phyloP scores from a whole-genome alignment of 2,797 vertebrate species.

The Varecia variegata region DNA sequence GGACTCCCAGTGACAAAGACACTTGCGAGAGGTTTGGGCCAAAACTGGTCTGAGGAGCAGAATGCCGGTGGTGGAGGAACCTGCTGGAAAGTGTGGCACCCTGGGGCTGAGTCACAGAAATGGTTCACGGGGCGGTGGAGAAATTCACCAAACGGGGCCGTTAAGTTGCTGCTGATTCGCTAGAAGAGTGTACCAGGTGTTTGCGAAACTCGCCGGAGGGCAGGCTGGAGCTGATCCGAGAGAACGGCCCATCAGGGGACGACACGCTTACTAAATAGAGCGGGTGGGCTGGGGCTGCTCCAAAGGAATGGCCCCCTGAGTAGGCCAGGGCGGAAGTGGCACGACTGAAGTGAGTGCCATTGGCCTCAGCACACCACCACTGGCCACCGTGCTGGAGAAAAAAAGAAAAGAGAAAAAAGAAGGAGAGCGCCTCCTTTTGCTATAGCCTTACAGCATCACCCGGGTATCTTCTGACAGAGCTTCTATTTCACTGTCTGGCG shows the following conservation, averaged over 20 bases:
- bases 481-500: neutral
- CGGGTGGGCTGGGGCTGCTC: too few species aligned
- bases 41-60: neutral
- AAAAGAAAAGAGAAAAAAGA: neutral
- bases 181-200: neutral
- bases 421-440: neutral
- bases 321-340: neutral
- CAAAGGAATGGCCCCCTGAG: neutral
- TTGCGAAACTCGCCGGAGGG: neutral
- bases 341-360: neutral
- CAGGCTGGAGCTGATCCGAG: neutral
- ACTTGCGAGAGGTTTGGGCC: neutral
- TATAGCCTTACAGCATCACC: neutral
- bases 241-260: neutral
- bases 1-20: neutral
- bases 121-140: neutral
- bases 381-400: too few species aligned
- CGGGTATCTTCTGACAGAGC: neutral
- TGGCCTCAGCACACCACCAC: fast-evolving
- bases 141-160: neutral
- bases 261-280: neutral
- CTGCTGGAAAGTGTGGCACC: neutral
- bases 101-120: neutral
- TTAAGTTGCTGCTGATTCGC: neutral
- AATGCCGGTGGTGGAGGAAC: neutral